phyloP scores from a whole-genome alignment of 2,888 invertebrate genomes.

The Caenorhabditis sinica region DNA sequence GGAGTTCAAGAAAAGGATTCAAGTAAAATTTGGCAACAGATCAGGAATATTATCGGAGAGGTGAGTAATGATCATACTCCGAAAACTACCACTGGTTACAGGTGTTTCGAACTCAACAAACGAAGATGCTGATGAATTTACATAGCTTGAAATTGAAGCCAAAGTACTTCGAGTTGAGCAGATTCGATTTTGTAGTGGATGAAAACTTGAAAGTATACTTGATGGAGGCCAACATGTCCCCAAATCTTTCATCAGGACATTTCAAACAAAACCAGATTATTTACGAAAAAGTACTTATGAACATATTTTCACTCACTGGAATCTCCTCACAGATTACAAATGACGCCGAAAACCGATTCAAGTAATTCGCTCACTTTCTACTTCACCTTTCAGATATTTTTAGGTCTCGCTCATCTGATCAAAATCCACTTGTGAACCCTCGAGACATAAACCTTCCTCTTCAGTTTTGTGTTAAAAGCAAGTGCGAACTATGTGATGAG shows the following conservation, averaged over 20 bases:
- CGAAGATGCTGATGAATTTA: constrained; percentile 73
- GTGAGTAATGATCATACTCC: constrained; percentile 85
- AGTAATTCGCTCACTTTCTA: too few species aligned
- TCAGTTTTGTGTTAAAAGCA: constrained; percentile 55
- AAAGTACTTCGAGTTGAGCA: constrained; percentile 93
- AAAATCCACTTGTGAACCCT: constrained; percentile 61
- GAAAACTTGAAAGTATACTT: constrained; percentile 91
- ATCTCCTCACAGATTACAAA: constrained; percentile 84
- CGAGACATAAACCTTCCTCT: constrained; percentile 62
- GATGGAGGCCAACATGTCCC: constrained; percentile 99
- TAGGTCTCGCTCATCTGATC: constrained; percentile 45
- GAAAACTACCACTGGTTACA: constrained; percentile 60
- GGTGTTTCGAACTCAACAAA: constrained; percentile 75
- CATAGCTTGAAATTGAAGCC: constrained; percentile 53
- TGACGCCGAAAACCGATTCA: constrained; percentile 39
- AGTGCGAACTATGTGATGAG: constrained; percentile 59
- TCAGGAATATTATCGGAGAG: constrained; percentile 89
- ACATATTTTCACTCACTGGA: constrained; percentile 90
- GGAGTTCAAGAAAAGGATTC: constrained; percentile 87
- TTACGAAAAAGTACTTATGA: constrained; percentile 93
- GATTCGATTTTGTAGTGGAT: constrained; percentile 95
- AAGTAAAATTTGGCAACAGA: constrained; percentile 89
- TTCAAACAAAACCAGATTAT: constrained; percentile 91
- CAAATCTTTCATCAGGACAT: constrained; percentile 95
- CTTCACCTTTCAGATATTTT: background rate